These are phyloP conservation scores for Delphinapterus leucas DNA, from an alignment of 2,113 vertebrate genomes.

Conservation along the genomic window DNA sequence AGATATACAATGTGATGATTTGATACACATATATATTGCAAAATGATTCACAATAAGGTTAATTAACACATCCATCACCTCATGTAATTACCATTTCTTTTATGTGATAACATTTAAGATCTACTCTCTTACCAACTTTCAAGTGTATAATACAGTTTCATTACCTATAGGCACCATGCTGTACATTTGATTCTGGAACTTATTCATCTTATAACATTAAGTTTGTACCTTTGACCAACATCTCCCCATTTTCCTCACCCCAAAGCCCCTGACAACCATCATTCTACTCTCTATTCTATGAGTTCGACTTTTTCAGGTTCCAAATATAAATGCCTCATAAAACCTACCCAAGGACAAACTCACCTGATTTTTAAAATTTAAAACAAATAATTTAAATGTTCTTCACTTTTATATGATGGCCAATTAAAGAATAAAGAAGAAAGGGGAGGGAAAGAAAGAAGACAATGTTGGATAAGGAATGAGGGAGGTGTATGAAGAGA, in stretches of 20 bases:
- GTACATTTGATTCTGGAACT: neutral
- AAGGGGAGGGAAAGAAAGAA: neutral
- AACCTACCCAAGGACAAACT: neutral
- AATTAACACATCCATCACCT: neutral
- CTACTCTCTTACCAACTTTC: neutral
- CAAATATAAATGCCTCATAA: neutral
- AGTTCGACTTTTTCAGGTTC: neutral
- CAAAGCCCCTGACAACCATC: neutral
- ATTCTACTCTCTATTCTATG: neutral
- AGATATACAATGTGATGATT: neutral
- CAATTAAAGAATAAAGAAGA: neutral
- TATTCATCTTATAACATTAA: neutral
- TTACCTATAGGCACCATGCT: neutral
- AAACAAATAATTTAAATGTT: conserved; percentile 1
- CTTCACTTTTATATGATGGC: neutral
- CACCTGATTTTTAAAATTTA: conserved; percentile 1
- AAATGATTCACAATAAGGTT: neutral
- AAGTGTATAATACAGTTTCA: neutral
- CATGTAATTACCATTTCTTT: neutral
- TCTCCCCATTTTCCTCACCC: neutral
- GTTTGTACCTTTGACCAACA: neutral
- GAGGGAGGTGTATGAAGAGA: neutral
- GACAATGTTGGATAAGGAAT: neutral
- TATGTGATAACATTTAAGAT: neutral
- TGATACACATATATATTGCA: neutral